phyloP scores from a whole-genome alignment of 2,113 vertebrate genomes.

The Ctenomys sociabilis region DNA sequence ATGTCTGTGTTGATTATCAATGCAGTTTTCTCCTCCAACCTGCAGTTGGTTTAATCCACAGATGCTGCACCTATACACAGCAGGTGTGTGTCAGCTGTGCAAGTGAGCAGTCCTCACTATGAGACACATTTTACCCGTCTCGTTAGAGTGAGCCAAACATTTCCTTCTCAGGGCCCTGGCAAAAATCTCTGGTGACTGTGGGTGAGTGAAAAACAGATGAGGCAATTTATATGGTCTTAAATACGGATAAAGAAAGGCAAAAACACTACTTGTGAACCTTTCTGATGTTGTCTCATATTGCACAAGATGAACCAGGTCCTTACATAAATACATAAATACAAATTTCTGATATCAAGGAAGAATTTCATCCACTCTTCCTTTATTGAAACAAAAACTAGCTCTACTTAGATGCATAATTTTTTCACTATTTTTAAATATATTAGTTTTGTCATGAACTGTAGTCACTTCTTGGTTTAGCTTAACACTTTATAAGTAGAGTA shows the following conservation, averaged over 20 bases:
- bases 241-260: not conserved
- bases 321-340: not conserved
- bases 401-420: conserved; percentile 44
- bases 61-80: not conserved
- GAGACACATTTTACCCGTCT: not conserved
- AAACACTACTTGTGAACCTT: not conserved
- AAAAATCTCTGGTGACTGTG: not conserved
- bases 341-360: not conserved
- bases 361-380: not conserved
- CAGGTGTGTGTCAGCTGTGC: not conserved
- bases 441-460: conserved; percentile 7
- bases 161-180: not conserved
- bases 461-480: conserved; percentile 1
- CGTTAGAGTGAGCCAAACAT: not conserved
- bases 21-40: not conserved
- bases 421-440: not conserved
- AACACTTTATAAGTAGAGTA: not conserved
- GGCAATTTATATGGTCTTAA: not conserved
- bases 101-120: not conserved
- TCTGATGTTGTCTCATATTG: not conserved
- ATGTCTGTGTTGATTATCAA: not conserved
- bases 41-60: not conserved
- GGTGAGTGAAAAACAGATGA: conserved; percentile 18
- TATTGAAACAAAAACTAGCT: conserved; percentile 16
- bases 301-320: not conserved